These are phyloP conservation scores for Nothoprocta perdicaria DNA, from an alignment of 2,113 vertebrate genomes.

Conservation along the genomic window DNA sequence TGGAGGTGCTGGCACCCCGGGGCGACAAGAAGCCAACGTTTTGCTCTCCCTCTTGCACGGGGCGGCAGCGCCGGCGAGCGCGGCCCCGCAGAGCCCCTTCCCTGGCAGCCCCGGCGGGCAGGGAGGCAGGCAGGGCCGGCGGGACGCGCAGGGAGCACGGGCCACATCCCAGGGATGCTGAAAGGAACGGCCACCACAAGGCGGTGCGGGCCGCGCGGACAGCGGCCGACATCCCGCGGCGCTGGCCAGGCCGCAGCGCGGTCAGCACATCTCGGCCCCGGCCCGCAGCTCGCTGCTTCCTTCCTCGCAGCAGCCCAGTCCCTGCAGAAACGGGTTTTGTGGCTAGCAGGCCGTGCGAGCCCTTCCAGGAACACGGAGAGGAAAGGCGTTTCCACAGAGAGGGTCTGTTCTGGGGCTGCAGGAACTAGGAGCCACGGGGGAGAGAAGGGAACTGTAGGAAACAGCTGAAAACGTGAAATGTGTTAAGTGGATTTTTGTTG, in stretches of 20 bases:
- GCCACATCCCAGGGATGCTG: neutral
- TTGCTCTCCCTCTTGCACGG: neutral
- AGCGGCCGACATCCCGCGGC: too few relatives aligned
- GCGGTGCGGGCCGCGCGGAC: too few relatives aligned
- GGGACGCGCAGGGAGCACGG: neutral
- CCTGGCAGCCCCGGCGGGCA: neutral
- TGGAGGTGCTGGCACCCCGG: neutral
- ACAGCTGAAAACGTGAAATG: neutral
- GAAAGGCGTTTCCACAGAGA: constrained; percentile 39
- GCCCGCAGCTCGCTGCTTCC: constrained; percentile 1
- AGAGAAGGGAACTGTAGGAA: constrained; percentile 43
- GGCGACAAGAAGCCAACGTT: neutral
- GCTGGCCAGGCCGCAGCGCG: neutral
- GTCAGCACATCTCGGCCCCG: constrained; percentile 39
- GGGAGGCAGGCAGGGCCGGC: neutral
- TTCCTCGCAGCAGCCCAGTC: neutral
- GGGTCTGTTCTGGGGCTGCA: constrained; percentile 57
- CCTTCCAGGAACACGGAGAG: constrained; percentile 46
- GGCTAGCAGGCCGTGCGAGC: neutral
- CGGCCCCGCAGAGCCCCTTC: rapidly evolving
- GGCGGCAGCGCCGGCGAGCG: rapidly evolving
- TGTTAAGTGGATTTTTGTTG: constrained; percentile 19
- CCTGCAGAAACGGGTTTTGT: neutral
- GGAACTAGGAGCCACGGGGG: constrained; percentile 46
- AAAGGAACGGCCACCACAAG: constrained; percentile 38